Evolutionary conservation across 1,140 invertebrate species (phyloP).

Genomic region (Gyrodactylus salaris): DNA sequence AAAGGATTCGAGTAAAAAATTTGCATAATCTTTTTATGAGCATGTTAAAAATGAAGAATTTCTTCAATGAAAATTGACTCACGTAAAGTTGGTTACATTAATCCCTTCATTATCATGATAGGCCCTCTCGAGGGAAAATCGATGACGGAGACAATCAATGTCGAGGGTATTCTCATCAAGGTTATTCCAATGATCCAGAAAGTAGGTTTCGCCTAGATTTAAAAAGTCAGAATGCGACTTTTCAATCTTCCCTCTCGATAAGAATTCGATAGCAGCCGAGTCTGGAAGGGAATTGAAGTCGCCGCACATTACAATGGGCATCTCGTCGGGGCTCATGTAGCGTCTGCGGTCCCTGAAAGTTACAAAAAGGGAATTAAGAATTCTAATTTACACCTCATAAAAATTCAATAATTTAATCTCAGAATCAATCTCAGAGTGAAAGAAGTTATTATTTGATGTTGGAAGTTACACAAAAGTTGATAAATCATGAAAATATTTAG

Average conservation of each 20-base stretch:
- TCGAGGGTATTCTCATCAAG: slow-evolving; percentile 8
- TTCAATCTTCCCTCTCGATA: slow-evolving; percentile 49
- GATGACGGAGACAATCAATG: slow-evolving; percentile 33
- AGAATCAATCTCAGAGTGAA: no score
- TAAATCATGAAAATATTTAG: no score
- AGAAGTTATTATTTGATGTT: no score
- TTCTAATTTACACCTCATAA: no score
- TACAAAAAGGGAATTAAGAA: no score
- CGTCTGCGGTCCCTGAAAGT: no score
- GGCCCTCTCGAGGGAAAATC: slow-evolving; percentile 61
- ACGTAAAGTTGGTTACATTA: slow-evolving; percentile 96
- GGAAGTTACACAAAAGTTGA: no score
- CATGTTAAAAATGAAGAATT: no score
- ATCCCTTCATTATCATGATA: slow-evolving; percentile 39
- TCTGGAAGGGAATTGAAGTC: slow-evolving; percentile 94
- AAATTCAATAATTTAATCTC: no score
- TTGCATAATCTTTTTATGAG: no score
- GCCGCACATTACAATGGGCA: slow-evolving; percentile 71
- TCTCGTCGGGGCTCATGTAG: no score
- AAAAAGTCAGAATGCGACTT: slow-evolving; percentile 79
- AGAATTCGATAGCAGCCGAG: slow-evolving; percentile 79
- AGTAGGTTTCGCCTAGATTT: slow-evolving; percentile 54
- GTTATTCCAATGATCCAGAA: slow-evolving; percentile 12
- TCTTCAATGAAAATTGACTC: slow-evolving; percentile 22
- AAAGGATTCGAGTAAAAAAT: no score